Conservation (phyloP, 2,888 invertebrate species). For the Euclidia mi region DNA sequence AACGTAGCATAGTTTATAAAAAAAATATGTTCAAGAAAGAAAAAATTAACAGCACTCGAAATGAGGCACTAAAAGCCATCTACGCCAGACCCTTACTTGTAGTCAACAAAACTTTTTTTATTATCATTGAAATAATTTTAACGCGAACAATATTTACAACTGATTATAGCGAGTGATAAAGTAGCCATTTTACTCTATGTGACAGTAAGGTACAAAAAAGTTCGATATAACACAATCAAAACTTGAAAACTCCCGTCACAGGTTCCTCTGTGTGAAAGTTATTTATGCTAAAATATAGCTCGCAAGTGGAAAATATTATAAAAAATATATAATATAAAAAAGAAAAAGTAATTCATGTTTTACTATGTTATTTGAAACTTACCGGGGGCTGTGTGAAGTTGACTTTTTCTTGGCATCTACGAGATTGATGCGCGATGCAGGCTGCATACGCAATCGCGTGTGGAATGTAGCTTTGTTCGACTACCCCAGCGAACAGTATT, state of each 20-base stretch:
- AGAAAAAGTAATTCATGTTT: conserved; percentile 10
- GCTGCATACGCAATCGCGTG: conserved; percentile 96
- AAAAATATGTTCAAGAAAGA: too few relatives aligned
- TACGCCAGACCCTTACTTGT: too few relatives aligned
- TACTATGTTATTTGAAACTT: conserved; percentile 44
- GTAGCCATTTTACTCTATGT: conserved; percentile 30
- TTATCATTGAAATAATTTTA: too few relatives aligned
- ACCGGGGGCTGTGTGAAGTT: conserved; percentile 89
- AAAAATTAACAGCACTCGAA: too few relatives aligned
- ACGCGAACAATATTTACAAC: too few relatives aligned
- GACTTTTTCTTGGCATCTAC: conserved; percentile 90
- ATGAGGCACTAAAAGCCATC: too few relatives aligned
- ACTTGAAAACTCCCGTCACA: conserved; percentile 38
- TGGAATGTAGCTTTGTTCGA: conserved; percentile 96
- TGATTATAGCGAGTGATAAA: conserved; percentile 18
- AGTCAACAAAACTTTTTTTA: neutral
- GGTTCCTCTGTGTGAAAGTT: conserved; percentile 43
- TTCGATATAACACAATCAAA: conserved; percentile 42
- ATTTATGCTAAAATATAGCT: conserved; percentile 47
- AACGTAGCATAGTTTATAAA: too few relatives aligned
- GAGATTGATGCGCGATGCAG: conserved; percentile 92
- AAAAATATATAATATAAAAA: conserved; percentile 22
- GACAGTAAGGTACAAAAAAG: conserved; percentile 31
- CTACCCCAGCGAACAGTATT: conserved; percentile 92
- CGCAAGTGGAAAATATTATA: conserved; percentile 34